These are phyloP conservation scores for Macaca mulatta DNA, from an alignment of 2,113 vertebrate genomes.

Conservation along the genomic window DNA sequence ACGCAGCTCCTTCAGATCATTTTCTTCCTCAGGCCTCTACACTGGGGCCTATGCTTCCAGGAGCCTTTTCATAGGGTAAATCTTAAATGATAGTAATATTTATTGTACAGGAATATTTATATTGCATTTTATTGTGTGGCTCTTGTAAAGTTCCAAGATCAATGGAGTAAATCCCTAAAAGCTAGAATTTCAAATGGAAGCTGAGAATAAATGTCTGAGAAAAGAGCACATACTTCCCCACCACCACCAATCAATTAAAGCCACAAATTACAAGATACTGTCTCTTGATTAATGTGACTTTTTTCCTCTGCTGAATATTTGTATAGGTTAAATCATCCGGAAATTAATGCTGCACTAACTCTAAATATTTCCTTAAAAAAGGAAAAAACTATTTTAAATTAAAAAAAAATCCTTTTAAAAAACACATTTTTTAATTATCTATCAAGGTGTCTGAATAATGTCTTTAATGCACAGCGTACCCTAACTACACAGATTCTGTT, in stretches of 20 bases:
- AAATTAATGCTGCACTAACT: not conserved
- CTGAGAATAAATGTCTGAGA: not conserved
- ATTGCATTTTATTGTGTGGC: not conserved
- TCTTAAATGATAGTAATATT: not conserved
- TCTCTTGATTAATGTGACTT: not conserved
- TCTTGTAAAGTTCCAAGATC: not conserved
- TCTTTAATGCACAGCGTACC: not conserved
- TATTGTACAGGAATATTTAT: not conserved
- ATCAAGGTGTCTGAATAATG: not conserved
- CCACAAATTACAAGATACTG: not conserved
- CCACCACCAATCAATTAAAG: not conserved
- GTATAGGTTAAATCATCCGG: not conserved
- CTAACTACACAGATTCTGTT: not conserved
- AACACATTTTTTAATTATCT: not conserved
- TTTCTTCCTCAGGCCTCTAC: not conserved
- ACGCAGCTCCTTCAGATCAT: not conserved
- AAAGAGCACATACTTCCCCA: not conserved
- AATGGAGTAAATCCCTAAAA: not conserved
- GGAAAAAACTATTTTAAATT: conserved; percentile 48
- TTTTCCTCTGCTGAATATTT: not conserved
- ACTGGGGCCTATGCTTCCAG: not conserved
- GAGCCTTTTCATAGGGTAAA: not conserved
- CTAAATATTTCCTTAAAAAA: not conserved
- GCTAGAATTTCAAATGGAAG: not conserved
- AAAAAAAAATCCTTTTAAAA: conserved; percentile 43